Evolutionary conservation across 37 sponge, comb jelly and placozoan species (phyloP).

Genomic region (Petrosia ficiformis): DNA sequence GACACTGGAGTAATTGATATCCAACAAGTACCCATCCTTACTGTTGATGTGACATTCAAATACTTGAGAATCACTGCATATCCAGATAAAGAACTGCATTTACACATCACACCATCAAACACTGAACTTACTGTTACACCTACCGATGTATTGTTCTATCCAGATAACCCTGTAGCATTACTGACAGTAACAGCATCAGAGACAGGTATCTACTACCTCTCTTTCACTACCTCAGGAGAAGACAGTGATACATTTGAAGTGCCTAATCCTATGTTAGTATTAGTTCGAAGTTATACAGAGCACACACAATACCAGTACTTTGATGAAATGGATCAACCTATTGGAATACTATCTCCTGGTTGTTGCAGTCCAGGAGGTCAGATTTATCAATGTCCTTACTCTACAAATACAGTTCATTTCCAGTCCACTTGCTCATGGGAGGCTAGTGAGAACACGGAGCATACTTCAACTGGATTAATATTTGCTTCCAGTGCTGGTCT

Average conservation of each 20-base stretch:
- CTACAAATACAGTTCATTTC: neutral
- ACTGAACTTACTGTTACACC: neutral
- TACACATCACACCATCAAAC: neutral
- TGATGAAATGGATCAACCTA: neutral
- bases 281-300: neutral
- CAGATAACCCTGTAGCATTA: neutral
- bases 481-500: neutral
- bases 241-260: neutral
- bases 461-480: neutral
- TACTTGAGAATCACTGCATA: neutral
- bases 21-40: neutral
- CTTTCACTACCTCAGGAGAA: neutral
- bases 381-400: too few relatives aligned
- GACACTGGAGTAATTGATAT: neutral
- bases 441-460: neutral
- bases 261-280: neutral
- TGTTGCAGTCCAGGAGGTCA: neutral
- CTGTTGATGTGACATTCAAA: neutral
- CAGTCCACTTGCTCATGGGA: neutral
- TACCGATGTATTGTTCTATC: neutral
- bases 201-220: neutral
- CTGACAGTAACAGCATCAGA: neutral
- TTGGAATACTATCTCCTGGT: neutral
- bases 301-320: neutral
- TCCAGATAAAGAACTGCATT: neutral